A percentile compares a stretch with the other conserved stretches of the same genome.
Evolutionary conservation across 2,888 invertebrate species (phyloP).

Genomic region (Ashinkailepas kermadecensis): DNA sequence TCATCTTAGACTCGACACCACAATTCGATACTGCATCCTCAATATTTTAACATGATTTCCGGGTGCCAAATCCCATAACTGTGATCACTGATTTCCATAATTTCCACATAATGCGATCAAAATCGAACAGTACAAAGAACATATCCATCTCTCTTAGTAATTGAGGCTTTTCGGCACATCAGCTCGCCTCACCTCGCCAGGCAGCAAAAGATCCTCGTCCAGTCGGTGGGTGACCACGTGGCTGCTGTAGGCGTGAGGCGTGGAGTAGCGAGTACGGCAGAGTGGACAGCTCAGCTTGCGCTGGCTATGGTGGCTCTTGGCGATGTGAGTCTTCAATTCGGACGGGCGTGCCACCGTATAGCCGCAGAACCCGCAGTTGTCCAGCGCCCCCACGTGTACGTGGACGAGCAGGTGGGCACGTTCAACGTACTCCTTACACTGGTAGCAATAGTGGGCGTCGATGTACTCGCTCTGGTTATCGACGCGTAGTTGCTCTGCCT

Average conservation of each 20-base stretch:
- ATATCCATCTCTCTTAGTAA: too few species aligned
- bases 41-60: too few species aligned
- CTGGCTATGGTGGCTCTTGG: neutral
- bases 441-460: neutral
- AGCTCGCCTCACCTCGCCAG: neutral
- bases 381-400: neutral
- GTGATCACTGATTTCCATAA: too few species aligned
- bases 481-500: constrained; percentile 19
- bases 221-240: constrained; percentile 11
- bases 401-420: neutral
- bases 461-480: neutral
- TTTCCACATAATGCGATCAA: too few species aligned
- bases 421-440: neutral
- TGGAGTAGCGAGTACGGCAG: constrained; percentile 9
- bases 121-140: too few species aligned
- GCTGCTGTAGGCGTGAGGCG: neutral
- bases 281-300: constrained; percentile 10
- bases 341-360: neutral
- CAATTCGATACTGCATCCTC: too few species aligned
- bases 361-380: constrained; percentile 7
- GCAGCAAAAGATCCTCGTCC: constrained; percentile 21
- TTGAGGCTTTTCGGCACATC: too few species aligned
- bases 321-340: neutral
- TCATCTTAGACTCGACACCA: too few species aligned
- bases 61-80: too few species aligned